These are phyloP conservation scores for Aphis craccivora DNA, from an alignment of 1,140 invertebrate genomes.

Conservation along the genomic window DNA sequence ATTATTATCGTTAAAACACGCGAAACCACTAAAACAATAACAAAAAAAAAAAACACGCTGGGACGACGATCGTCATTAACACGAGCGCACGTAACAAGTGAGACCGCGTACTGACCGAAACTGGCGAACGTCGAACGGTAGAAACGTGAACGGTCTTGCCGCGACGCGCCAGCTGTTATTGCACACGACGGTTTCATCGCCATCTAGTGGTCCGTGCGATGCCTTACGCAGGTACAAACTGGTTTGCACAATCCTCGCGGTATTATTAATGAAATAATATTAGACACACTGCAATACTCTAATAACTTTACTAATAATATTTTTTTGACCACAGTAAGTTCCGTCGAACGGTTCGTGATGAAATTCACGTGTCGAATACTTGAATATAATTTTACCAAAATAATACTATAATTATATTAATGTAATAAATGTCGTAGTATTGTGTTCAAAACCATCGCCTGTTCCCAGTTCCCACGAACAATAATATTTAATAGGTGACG, in stretches of 20 bases:
- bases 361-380: neutral
- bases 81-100: too few relatives aligned
- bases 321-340: neutral
- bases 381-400: neutral
- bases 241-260: neutral
- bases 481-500: neutral
- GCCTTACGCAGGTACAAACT: neutral
- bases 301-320: neutral
- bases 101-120: neutral
- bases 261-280: neutral
- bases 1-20: neutral
- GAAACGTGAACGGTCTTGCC: constrained; percentile 21
- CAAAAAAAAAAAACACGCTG: too few relatives aligned
- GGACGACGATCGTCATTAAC: neutral
- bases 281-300: too few relatives aligned
- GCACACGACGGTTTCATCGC: neutral
- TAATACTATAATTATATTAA: neutral
- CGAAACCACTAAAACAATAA: neutral
- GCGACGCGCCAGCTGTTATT: constrained; percentile 14
- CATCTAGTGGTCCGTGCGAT: neutral
- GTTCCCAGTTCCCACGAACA: neutral
- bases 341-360: neutral
- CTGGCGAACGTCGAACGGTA: neutral
- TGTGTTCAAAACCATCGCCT: neutral
- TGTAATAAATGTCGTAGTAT: neutral